Evolutionary conservation across 2,888 invertebrate species (phyloP).

Genomic region (Leptopterna dolabrata): DNA sequence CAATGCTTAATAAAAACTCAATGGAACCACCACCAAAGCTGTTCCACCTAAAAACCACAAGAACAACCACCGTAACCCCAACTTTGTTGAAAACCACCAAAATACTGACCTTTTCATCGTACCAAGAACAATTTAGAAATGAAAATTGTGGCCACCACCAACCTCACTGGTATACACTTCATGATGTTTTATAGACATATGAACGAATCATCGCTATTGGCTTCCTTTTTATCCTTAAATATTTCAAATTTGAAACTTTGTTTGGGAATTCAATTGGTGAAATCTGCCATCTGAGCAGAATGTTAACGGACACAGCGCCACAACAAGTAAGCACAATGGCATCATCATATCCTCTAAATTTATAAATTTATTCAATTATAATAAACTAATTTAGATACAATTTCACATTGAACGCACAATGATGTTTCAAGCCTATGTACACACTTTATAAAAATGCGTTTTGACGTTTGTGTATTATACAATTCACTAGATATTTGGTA

Average conservation of each 20-base stretch:
- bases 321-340: background rate
- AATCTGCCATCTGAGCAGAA: background rate
- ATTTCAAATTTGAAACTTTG: background rate
- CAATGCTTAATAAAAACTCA: background rate
- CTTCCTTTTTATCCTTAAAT: background rate
- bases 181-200: background rate
- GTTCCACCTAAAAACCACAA: background rate
- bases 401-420: constrained; percentile 21
- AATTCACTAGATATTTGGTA: constrained; percentile 23
- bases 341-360: background rate
- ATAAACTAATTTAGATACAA: constrained; percentile 10
- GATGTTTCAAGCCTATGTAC: constrained; percentile 20
- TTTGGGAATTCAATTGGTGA: background rate
- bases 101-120: too few relatives aligned
- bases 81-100: too few relatives aligned
- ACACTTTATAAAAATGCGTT: constrained; percentile 24
- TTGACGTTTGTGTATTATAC: constrained; percentile 39
- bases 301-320: background rate
- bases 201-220: background rate
- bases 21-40: background rate
- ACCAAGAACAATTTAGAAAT: background rate
- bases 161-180: background rate
- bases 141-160: background rate
- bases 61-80: background rate
- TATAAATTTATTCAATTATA: background rate